Evolutionary conservation across 1,140 invertebrate genomes (phyloP).

Genomic region (Cherax destructor): DNA sequence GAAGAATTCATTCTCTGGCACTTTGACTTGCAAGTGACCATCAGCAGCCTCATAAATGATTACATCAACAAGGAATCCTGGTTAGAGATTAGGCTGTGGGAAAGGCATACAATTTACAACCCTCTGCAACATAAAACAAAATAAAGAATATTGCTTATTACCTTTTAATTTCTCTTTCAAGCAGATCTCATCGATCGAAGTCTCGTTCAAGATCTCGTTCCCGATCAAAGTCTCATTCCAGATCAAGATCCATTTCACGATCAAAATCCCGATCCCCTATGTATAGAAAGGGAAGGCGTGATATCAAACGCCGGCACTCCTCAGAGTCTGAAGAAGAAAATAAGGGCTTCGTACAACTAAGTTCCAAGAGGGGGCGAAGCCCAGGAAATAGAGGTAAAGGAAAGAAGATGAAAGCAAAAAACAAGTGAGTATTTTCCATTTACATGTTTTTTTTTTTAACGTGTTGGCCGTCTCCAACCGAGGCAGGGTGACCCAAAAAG

Average conservation of each 20-base stretch:
- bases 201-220: constrained; percentile 73
- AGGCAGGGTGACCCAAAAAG: too few relatives aligned
- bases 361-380: constrained; percentile 53
- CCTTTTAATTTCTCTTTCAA: background rate
- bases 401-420: constrained; percentile 57
- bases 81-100: too few relatives aligned
- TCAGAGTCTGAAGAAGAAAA: constrained; percentile 73
- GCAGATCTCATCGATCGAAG: constrained; percentile 47
- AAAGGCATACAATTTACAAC: too few relatives aligned
- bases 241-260: constrained; percentile 19
- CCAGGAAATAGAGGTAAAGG: constrained; percentile 48
- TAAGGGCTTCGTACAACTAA: constrained; percentile 75
- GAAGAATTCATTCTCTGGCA: too few relatives aligned
- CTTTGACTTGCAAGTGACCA: too few relatives aligned
- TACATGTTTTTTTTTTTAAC: too few relatives aligned
- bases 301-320: constrained; percentile 48
- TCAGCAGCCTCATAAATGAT: too few relatives aligned
- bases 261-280: constrained; percentile 72
- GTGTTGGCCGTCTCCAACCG: too few relatives aligned
- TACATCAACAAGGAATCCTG: too few relatives aligned
- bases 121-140: too few relatives aligned
- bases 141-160: too few relatives aligned
- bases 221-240: constrained; percentile 67
- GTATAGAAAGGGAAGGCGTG: constrained; percentile 46
- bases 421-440: constrained; percentile 42